Evolutionary conservation across 2,797 vertebrate species (phyloP), one percentile per base, ranked within the genome.

Genomic region (Pangasius larnaudii): DNA sequence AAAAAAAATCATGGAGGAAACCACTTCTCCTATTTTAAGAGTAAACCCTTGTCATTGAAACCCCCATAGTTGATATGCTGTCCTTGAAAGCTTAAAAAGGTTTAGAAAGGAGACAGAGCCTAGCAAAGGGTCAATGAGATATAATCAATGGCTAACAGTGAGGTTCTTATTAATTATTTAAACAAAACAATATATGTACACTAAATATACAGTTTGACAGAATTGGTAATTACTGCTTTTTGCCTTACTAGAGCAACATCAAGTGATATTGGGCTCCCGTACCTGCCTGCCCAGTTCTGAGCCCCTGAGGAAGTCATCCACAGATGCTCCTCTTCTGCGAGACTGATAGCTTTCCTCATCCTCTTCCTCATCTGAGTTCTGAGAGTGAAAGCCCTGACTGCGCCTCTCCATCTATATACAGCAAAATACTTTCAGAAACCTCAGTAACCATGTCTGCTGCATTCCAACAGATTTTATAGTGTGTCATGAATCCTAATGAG

Each of bases 241-340:
- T 69, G 82, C 63, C 63, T 84, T 67, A 65, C 27, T 46, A 84
- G n/a, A 67, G n/a, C n/a, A 84, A 22, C 63, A 84, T 13, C n/a
- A 51, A 2, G 11, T 53, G 19, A 53, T 65, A 83, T 30, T 69
- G n/a, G 87, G 85, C 51, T 82, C 81, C 90, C 95, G 95, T 94
- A 99, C 98, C 95, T 96, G 98, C 93, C 98, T 97, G 67, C 98
- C 98, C 1, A 99, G 95, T 85, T 99, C 98, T 0, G 98, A 99
- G 22, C 98, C 98, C 89, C 97, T 96, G 86, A 99, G 97, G 93
- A 99, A 99, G 90, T 99, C 99, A 0, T 99, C 98, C 0, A 99
- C 98, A 0, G 98, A 99, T 13, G 97, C 95, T 27, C 97, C 98
- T 91, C 96, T 96, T 83, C 98, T 94, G 89, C 95, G 97, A 0